Evolutionary conservation across 1,140 invertebrate species (phyloP), one percentile per base, ranked within the genome.

Genomic region (Dermatophagoides farinae): DNA sequence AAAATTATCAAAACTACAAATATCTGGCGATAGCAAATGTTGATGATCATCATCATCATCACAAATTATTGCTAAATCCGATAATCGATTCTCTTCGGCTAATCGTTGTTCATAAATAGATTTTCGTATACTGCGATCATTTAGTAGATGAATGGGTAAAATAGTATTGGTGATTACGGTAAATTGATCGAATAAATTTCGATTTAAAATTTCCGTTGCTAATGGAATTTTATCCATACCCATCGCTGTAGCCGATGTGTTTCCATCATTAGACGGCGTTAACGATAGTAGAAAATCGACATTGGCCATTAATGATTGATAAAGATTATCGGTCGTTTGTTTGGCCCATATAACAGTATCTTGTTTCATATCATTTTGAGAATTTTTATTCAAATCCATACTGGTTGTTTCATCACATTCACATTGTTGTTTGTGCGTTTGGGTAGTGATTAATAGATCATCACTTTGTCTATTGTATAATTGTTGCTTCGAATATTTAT

Each of bases 111-210:
- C 62, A 25, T 72, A 68, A 11, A 57, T 20, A 41, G 66, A 65
- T 53, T 70, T 68, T 44, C 69, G 71, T 58, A 75, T 69, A 0
- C 84, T 83, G 12, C 88, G 70, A 0, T 82, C 78, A 64, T 80
- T 75, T 22, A 88, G 68, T 66, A 31, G 8, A 31, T 31, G 85
- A 87, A 64, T 86, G 84, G 70, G 88, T 87, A 37, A 20, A 4
- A 57, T 46, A 18, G 31, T 43, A 31, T 41, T 51, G 40, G 59
- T 0, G 40, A 22, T 20, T 64, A 44, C 18, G 41, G 37, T 9
- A 57, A 22, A 5, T 49, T 31, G 18, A 57, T 40, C 43, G 61
- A 60, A 31, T 31, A 31, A 8, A 31, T 31, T 31, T 31, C 8
- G 31, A 31, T 31, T 31, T 8, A 31, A 31, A 31, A 31, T 31